Conservation (phyloP, 2,888 invertebrate genomes). For the Drosophila acutilabella region DNA sequence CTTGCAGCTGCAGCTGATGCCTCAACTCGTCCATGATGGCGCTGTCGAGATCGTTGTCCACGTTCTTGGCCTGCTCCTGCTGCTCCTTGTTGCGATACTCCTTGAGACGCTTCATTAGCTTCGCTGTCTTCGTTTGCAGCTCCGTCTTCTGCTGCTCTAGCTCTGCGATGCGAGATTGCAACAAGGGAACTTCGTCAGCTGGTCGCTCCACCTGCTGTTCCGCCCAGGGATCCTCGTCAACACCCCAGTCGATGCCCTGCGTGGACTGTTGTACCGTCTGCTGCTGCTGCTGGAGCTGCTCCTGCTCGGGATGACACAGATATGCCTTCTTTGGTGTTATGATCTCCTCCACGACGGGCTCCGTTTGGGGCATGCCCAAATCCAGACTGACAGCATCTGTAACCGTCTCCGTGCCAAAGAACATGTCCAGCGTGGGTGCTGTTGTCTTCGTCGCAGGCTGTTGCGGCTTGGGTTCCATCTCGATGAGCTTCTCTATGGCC, state of each 20-base stretch:
- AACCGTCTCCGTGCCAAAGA: slow-evolving; percentile 71
- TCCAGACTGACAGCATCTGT: slow-evolving; percentile 29
- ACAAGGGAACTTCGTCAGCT: slow-evolving; percentile 10
- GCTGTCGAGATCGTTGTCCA: slow-evolving; percentile 88
- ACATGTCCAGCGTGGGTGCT: slow-evolving; percentile 82
- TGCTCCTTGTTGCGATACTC: slow-evolving; percentile 88
- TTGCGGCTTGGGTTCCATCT: slow-evolving; percentile 31
- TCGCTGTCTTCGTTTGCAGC: slow-evolving; percentile 90
- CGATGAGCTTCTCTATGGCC: slow-evolving; percentile 60
- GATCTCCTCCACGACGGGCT: slow-evolving; percentile 83
- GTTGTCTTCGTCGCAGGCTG: neutral
- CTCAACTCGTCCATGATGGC: slow-evolving; percentile 93
- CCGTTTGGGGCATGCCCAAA: slow-evolving; percentile 52
- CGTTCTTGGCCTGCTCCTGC: slow-evolving; percentile 23
- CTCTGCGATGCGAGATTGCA: slow-evolving; percentile 85
- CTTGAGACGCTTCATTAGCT: slow-evolving; percentile 93
- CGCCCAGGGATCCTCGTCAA: slow-evolving; percentile 87
- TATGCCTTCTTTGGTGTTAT: slow-evolving; percentile 87
- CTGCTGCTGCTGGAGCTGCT: neutral
- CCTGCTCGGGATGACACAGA: slow-evolving; percentile 85
- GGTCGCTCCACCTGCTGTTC: slow-evolving; percentile 18
- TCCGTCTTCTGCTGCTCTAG: slow-evolving; percentile 88
- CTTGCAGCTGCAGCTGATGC: slow-evolving; percentile 88
- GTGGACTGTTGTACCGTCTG: too few species aligned
- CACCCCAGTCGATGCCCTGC: slow-evolving; percentile 61